These are phyloP conservation scores for Poliocrania exsul DNA, from an alignment of 2,797 vertebrate species.

Conservation along the genomic window DNA sequence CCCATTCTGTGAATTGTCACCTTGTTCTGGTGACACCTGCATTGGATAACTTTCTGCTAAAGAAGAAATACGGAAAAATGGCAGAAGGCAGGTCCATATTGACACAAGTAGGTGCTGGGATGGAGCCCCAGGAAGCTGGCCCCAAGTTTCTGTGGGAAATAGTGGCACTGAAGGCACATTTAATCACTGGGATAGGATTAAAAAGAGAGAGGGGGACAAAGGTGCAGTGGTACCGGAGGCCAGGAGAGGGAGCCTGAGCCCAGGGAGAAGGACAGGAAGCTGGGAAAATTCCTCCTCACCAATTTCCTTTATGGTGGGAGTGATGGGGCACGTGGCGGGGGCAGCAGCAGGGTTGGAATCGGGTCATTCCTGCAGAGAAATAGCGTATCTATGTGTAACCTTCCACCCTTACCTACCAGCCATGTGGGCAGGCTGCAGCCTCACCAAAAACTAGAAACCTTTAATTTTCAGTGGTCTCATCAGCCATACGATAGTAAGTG, in stretches of 20 bases:
- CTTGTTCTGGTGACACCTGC: background rate
- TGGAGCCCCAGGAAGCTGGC: background rate
- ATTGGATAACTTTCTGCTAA: background rate
- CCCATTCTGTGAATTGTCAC: background rate
- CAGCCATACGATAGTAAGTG: background rate
- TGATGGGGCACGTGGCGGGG: background rate
- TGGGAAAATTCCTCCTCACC: background rate
- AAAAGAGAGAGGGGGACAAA: background rate
- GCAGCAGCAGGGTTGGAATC: background rate
- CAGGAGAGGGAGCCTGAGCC: constrained; percentile 40
- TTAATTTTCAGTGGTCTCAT: background rate
- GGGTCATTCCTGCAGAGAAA: background rate
- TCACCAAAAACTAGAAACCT: background rate
- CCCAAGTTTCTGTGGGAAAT: background rate
- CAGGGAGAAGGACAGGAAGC: background rate
- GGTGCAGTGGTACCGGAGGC: background rate
- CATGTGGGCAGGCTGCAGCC: background rate
- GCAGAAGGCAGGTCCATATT: background rate
- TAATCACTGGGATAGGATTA: background rate
- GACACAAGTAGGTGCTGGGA: background rate
- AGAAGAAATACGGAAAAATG: background rate
- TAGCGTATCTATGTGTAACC: background rate
- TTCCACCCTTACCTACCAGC: background rate
- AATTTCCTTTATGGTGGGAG: background rate
- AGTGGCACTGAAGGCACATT: background rate